A percentile compares a stretch with the other conserved stretches of the same genome.
Conservation (phyloP, 2,888 invertebrate genomes). For the Caenorhabditis wallacei region DNA sequence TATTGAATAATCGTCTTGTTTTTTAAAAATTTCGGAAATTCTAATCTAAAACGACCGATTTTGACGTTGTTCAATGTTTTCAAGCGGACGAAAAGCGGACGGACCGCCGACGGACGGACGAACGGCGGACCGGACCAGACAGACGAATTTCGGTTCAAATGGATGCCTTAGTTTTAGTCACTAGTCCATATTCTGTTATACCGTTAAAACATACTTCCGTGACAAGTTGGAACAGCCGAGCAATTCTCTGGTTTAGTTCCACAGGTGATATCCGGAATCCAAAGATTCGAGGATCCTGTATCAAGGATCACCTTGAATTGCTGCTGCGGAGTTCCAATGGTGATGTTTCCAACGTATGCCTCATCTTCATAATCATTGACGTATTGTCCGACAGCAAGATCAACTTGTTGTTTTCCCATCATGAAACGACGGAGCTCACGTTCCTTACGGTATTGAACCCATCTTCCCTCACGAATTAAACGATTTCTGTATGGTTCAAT, state of each 20-base stretch:
- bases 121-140: too few species aligned
- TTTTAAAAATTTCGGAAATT: too few species aligned
- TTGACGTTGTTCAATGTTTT: too few species aligned
- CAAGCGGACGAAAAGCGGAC: too few species aligned
- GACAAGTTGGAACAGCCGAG: slow-evolving; percentile 53
- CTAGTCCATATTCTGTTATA: too few species aligned
- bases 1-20: too few species aligned
- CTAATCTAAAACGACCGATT: too few species aligned
- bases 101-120: too few species aligned
- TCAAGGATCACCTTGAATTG: slow-evolving; percentile 72
- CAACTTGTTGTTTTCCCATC: slow-evolving; percentile 26
- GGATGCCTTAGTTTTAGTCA: too few species aligned
- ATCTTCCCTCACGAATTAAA: slow-evolving; percentile 66
- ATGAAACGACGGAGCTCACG: slow-evolving; percentile 57
- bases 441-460: slow-evolving; percentile 56
- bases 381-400: slow-evolving; percentile 46
- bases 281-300: slow-evolving; percentile 74
- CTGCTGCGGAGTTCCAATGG: slow-evolving; percentile 85
- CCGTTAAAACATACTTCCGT: slow-evolving; percentile 61
- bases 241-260: slow-evolving; percentile 63
- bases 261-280: slow-evolving; percentile 75
- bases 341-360: slow-evolving; percentile 85
- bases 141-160: too few species aligned
- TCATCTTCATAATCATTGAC: slow-evolving; percentile 73
- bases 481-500: slow-evolving; percentile 64